Percentiles rank a stretch among this genome's conserved stretches.
Conservation (phyloP, 2,888 invertebrate species). For the Drosophila setosimentum region DNA sequence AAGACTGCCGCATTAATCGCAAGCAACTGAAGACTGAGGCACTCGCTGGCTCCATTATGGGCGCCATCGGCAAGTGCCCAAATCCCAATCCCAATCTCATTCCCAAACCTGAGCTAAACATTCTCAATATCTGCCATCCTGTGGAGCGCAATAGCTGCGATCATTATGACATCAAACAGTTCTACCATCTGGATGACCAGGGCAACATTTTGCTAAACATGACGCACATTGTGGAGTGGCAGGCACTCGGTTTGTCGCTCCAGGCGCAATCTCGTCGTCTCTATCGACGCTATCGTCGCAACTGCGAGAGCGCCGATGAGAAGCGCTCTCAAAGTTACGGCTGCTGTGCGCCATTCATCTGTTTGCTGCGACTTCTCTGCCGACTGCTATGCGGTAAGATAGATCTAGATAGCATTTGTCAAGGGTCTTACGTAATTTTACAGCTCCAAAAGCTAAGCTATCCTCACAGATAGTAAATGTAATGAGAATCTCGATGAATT, state of each 20-base stretch:
- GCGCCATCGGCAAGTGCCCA: slow-evolving; percentile 82
- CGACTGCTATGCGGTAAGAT: slow-evolving; percentile 81
- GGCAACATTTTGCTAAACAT: slow-evolving; percentile 84
- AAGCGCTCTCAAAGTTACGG: slow-evolving; percentile 42
- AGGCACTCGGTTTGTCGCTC: slow-evolving; percentile 72
- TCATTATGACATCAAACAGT: slow-evolving; percentile 84
- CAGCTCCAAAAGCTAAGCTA: background rate
- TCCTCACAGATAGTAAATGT: too few species aligned
- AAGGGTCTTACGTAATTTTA: background rate
- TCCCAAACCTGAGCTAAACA: slow-evolving; percentile 39
- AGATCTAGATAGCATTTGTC: background rate
- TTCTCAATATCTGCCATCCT: slow-evolving; percentile 65
- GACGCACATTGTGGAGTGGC: slow-evolving; percentile 82
- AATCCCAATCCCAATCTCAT: slow-evolving; percentile 24
- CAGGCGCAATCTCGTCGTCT: slow-evolving; percentile 70
- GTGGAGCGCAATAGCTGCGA: slow-evolving; percentile 72
- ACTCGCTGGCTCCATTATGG: slow-evolving; percentile 82
- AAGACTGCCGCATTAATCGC: slow-evolving; percentile 80
- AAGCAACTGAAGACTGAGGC: slow-evolving; percentile 82
- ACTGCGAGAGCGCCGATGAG: slow-evolving; percentile 78
- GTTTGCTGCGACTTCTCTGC: slow-evolving; percentile 69
- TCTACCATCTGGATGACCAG: slow-evolving; percentile 85
- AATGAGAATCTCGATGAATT: background rate
- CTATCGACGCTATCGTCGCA: slow-evolving; percentile 72
- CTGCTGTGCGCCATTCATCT: slow-evolving; percentile 69